Evolutionary conservation across 2,113 vertebrate genomes (phyloP), one percentile per base, ranked within the genome.

Genomic region (Hypocryptadius cinnamomeus): DNA sequence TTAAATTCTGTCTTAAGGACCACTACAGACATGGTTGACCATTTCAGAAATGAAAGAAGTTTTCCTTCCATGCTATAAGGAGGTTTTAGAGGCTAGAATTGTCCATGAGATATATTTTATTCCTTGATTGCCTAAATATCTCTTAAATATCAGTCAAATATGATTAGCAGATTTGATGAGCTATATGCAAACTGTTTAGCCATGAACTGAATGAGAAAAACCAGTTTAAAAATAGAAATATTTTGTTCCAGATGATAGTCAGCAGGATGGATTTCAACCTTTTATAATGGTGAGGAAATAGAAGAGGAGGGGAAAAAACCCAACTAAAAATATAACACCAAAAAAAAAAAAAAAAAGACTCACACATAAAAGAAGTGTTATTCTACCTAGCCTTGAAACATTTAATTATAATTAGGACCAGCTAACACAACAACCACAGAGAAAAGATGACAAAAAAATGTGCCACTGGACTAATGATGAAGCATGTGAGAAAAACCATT

Each of bases 361-460:
- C 8, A 19, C 17, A 18, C 48, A 87, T 37, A 5, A n/a, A 14
- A 33, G 28, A 33, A 53, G 10, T 31, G 17, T 72, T 87, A 59
- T 80, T 40, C 8, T 65, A 91, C 25, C n/a, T 63, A 61, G n/a
- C 63, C 54, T 79, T 95, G 74, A 91, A 91, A 88, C 6, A 68
- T 91, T 93, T 95, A 94, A 76, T 96, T 96, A 50, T 73, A 95
- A 96, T 97, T 96, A 96, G 64, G 66, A 81, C 30, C 28, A 56
- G 30, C 57, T 93, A 91, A 92, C 70, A 87, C 11, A 92, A 91
- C 9, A 23, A 42, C 54, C 35, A 74, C 27, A 63, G 71, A 95
- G 61, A 87, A 95, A 79, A 65, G 60, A 80, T 80, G 71, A 83
- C 72, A 89, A 66, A 61, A 85, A 85, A 93, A 65, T 76, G 57